A percentile compares a stretch with the other conserved stretches of the same genome.
These are phyloP conservation scores for Brenthis daphne DNA, from an alignment of 2,888 invertebrate species.

Conservation along the genomic window DNA sequence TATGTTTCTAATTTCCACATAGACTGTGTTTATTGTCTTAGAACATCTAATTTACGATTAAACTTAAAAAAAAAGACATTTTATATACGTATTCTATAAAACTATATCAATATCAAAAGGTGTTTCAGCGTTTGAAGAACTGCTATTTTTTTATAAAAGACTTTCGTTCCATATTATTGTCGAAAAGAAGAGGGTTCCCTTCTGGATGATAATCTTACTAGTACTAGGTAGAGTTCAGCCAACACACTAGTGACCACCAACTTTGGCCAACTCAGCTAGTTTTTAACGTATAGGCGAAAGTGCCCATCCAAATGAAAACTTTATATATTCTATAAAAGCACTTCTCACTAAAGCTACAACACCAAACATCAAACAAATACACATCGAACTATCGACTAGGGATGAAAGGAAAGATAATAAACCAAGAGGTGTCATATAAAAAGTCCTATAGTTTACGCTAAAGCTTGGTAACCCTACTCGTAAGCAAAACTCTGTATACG, in stretches of 20 bases:
- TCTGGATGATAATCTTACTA: constrained; percentile 13
- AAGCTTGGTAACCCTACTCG: constrained; percentile 53
- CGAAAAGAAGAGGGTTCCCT: background rate
- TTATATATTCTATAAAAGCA: constrained; percentile 71
- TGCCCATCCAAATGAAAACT: constrained; percentile 46
- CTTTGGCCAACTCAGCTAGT: too few species aligned
- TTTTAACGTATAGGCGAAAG: constrained; percentile 20
- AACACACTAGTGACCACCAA: background rate
- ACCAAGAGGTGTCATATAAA: constrained; percentile 51
- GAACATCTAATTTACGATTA: constrained; percentile 16
- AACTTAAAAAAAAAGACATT: background rate
- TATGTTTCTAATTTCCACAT: constrained; percentile 67
- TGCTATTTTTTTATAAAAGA: constrained; percentile 1
- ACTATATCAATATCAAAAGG: constrained; percentile 22
- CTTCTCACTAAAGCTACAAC: constrained; percentile 74
- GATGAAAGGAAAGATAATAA: constrained; percentile 45
- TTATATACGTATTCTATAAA: constrained; percentile 16
- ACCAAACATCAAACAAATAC: constrained; percentile 77
- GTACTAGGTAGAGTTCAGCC: background rate
- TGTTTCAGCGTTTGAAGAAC: constrained; percentile 6
- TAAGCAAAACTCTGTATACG: constrained; percentile 34
- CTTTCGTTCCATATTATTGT: constrained; percentile 8
- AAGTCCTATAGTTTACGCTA: constrained; percentile 64
- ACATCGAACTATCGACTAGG: constrained; percentile 36
- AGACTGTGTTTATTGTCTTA: constrained; percentile 24